A percentile compares a stretch with the other conserved stretches of the same genome.
Conservation (phyloP, 2,113 vertebrate species). For the Todiramphus chloris region DNA sequence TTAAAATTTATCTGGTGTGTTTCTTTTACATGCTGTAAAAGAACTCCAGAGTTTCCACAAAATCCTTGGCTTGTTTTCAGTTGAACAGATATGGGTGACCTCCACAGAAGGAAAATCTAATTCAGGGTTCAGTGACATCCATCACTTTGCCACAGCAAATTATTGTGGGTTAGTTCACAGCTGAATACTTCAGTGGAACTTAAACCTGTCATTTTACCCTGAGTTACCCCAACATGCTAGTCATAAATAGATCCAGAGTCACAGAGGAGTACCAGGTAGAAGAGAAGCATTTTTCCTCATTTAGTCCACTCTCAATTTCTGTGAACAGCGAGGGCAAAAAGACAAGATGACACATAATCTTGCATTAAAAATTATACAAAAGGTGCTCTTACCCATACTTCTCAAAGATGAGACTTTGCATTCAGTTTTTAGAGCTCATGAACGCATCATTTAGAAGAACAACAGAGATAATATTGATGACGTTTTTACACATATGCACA, state of each 20-base stretch:
- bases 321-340: not conserved
- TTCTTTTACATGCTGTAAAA: not conserved
- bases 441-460: not conserved
- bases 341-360: not conserved
- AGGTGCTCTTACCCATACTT: not conserved
- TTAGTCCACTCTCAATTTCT: not conserved
- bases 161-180: not conserved
- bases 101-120: not conserved
- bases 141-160: not conserved
- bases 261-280: not conserved
- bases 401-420: not conserved
- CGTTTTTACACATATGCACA: not conserved
- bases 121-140: not conserved
- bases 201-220: not conserved
- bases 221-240: not conserved
- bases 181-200: not conserved
- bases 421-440: not conserved
- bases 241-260: not conserved
- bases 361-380: not conserved
- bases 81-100: not conserved
- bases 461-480: not conserved
- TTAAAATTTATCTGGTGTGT: not conserved
- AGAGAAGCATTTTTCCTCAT: not conserved
- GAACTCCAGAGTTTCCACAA: not conserved
- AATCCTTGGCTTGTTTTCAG: not conserved